Conservation (phyloP, 2,113 vertebrate genomes). For the Neolamprologus devosi region DNA sequence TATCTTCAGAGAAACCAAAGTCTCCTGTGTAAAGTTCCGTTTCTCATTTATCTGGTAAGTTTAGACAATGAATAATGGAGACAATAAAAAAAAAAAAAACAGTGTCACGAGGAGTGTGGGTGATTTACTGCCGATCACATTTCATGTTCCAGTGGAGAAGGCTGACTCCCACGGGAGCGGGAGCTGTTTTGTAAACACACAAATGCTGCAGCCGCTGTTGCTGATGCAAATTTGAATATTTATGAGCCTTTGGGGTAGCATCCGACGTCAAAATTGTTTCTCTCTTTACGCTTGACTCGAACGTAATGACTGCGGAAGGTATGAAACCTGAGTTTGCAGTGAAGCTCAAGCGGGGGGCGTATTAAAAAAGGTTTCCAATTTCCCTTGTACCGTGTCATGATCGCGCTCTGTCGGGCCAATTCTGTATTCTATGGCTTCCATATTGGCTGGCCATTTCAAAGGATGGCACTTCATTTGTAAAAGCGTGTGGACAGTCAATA, state of each 20-base stretch:
- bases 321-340: constrained; percentile 8
- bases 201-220: constrained; percentile 17
- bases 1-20: constrained; percentile 27
- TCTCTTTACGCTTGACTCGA: background rate
- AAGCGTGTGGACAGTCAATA: background rate
- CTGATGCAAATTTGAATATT: constrained; percentile 67
- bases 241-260: constrained; percentile 56
- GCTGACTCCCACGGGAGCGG: constrained; percentile 51
- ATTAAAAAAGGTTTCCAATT: background rate
- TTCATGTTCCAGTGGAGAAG: constrained; percentile 53
- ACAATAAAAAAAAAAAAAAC: constrained; percentile 21
- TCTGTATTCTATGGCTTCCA: background rate
- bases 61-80: constrained; percentile 48
- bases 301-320: background rate
- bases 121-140: constrained; percentile 59
- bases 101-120: constrained; percentile 34
- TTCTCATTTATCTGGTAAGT: constrained; percentile 27
- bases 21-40: constrained; percentile 38
- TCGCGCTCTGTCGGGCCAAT: background rate
- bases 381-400: background rate
- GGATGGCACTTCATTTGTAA: background rate
- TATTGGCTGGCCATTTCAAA: background rate
- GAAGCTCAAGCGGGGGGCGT: background rate
- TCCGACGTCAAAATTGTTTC: constrained; percentile 20
- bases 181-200: constrained; percentile 64